These are phyloP conservation scores for Thyatira batis DNA, from an alignment of 2,888 invertebrate genomes.

Conservation along the genomic window DNA sequence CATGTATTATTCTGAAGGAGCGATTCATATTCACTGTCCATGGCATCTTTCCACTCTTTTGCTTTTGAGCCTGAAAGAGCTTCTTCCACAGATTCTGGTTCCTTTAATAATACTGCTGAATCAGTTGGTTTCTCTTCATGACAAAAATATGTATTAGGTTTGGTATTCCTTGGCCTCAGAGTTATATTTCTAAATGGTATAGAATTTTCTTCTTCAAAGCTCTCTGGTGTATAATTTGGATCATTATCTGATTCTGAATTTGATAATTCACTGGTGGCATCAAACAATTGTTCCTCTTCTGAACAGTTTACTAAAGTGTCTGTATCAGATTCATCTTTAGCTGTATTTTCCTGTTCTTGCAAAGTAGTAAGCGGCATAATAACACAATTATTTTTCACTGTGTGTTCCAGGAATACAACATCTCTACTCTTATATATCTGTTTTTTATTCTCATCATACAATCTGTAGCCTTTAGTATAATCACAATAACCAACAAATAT, in stretches of 20 bases:
- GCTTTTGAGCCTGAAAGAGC: conserved; percentile 14
- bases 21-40: conserved; percentile 25
- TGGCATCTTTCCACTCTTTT: conserved; percentile 24
- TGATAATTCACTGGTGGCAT: conserved; percentile 6
- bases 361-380: neutral
- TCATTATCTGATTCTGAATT: conserved; percentile 4
- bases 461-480: conserved; percentile 12
- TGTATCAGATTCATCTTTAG: conserved; percentile 1
- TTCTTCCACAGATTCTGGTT: conserved; percentile 15
- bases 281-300: conserved; percentile 7
- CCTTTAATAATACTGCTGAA: neutral
- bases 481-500: conserved; percentile 11
- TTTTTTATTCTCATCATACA: conserved; percentile 10
- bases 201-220: neutral
- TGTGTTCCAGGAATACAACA: conserved; percentile 17
- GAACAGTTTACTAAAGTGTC: conserved; percentile 4
- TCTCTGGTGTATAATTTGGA: conserved; percentile 1
- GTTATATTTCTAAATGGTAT: conserved; percentile 9
- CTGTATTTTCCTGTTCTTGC: conserved; percentile 2
- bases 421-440: conserved; percentile 17
- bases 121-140: conserved; percentile 1
- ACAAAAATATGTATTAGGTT: conserved; percentile 5
- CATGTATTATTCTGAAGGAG: conserved; percentile 26
- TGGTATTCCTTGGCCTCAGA: conserved; percentile 9
- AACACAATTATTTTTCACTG: conserved; percentile 1